Evolutionary conservation across 2,113 vertebrate genomes (phyloP).

Genomic region (Apteryx mantelli): DNA sequence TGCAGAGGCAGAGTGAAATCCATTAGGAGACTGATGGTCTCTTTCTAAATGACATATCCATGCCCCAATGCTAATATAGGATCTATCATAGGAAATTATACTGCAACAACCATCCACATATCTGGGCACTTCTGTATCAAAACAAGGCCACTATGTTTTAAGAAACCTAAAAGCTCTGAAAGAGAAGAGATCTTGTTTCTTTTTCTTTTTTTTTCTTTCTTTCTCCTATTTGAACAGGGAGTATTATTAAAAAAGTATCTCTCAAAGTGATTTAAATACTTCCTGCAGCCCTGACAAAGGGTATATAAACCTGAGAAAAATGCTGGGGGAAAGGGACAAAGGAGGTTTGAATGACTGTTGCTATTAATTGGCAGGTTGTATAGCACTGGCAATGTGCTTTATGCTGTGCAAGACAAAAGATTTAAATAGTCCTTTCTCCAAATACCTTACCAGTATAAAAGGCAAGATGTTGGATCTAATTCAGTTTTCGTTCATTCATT

Average conservation of each 20-base stretch:
- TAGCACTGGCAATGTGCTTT: not conserved
- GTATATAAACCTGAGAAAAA: slow-evolving; percentile 20
- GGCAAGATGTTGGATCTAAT: not conserved
- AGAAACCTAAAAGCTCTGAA: not conserved
- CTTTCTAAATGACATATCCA: not conserved
- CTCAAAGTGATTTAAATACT: slow-evolving; percentile 17
- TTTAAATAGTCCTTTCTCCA: not conserved
- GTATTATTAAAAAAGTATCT: not conserved
- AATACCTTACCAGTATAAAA: slow-evolving; percentile 12
- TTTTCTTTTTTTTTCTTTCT: not conserved
- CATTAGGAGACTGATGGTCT: not conserved
- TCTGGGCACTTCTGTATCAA: not conserved
- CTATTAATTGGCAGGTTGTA: not conserved
- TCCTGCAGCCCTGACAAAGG: not conserved
- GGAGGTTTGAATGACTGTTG: not conserved
- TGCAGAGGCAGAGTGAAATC: not conserved
- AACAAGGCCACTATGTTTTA: not conserved
- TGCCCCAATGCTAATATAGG: not conserved
- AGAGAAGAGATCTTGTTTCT: not conserved
- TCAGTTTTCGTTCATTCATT: slow-evolving; percentile 30
- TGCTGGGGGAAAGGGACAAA: not conserved
- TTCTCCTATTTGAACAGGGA: not conserved
- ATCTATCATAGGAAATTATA: not conserved
- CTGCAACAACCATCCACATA: not conserved
- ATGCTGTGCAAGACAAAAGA: slow-evolving; percentile 21